Percentiles rank a stretch among this genome's conserved stretches.
These are phyloP conservation scores for Arge pagana DNA, from an alignment of 2,888 invertebrate species.

Conservation along the genomic window DNA sequence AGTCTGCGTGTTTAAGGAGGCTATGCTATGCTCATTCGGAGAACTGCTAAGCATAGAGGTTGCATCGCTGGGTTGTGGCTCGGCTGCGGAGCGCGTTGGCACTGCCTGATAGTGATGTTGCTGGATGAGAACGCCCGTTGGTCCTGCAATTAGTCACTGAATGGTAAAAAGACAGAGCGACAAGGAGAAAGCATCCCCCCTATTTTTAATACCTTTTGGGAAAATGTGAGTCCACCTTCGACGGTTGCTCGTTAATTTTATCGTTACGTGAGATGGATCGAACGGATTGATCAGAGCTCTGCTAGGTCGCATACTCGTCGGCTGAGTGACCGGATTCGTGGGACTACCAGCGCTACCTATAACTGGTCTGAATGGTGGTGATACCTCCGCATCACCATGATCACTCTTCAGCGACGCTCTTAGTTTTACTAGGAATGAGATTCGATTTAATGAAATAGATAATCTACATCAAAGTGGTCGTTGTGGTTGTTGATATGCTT, in stretches of 20 bases:
- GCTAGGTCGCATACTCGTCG: conserved; percentile 65
- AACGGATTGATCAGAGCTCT: conserved; percentile 95
- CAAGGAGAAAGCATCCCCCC: not conserved
- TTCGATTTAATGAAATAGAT: not conserved
- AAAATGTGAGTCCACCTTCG: conserved; percentile 99
- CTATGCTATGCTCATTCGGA: conserved; percentile 41
- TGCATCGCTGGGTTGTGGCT: conserved; percentile 46
- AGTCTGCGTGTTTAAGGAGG: conserved; percentile 25
- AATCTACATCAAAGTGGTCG: not conserved
- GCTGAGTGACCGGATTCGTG: conserved; percentile 49
- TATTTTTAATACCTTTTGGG: conserved; percentile 73
- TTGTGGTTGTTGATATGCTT: too few species aligned
- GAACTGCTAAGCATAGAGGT: conserved; percentile 52
- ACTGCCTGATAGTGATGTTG: conserved; percentile 92
- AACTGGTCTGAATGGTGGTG: conserved; percentile 62
- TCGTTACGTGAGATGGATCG: conserved; percentile 95
- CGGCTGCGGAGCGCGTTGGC: conserved; percentile 64
- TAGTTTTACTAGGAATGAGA: conserved; percentile 30
- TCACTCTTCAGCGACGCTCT: conserved; percentile 50
- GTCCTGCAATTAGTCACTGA: conserved; percentile 62
- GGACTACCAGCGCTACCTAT: conserved; percentile 66
- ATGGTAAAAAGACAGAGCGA: not conserved
- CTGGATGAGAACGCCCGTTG: conserved; percentile 87
- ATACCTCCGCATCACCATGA: conserved; percentile 59
- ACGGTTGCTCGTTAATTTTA: conserved; percentile 92